phyloP scores from a whole-genome alignment of 1,140 invertebrate species.

The Littorina saxatilis region DNA sequence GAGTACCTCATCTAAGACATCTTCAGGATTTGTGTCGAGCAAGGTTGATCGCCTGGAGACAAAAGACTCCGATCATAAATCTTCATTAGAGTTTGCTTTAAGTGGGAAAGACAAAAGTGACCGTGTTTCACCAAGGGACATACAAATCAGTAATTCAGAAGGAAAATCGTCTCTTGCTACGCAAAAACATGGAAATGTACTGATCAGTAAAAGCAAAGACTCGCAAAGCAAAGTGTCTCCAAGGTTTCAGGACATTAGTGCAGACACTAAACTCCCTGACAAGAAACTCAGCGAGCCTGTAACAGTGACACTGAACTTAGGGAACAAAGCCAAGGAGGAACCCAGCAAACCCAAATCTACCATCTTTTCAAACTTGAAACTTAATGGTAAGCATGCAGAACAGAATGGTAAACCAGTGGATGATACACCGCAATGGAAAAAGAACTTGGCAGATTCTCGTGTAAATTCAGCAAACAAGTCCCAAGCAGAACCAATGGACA shows the following conservation, averaged over 20 bases:
- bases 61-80: neutral
- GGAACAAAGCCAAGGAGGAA: neutral
- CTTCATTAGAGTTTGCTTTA: neutral
- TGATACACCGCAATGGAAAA: neutral
- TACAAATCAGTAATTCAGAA: neutral
- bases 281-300: slow-evolving; percentile 7
- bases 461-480: neutral
- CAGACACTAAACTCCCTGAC: too few relatives aligned
- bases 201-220: neutral
- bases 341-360: neutral
- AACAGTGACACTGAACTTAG: neutral
- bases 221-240: neutral
- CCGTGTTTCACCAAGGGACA: neutral
- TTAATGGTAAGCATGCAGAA: too few relatives aligned
- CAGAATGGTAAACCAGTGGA: slow-evolving; percentile 8
- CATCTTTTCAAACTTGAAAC: neutral
- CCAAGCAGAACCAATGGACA: neutral
- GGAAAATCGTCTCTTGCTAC: neutral
- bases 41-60: neutral
- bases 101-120: neutral
- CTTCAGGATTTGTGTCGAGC: neutral
- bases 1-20: too few relatives aligned
- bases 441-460: neutral
- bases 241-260: neutral
- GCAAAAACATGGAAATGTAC: neutral